Percentiles rank a stretch among this genome's conserved stretches.
Evolutionary conservation across 2,113 vertebrate genomes (phyloP).

Genomic region (Labrus mixtus): DNA sequence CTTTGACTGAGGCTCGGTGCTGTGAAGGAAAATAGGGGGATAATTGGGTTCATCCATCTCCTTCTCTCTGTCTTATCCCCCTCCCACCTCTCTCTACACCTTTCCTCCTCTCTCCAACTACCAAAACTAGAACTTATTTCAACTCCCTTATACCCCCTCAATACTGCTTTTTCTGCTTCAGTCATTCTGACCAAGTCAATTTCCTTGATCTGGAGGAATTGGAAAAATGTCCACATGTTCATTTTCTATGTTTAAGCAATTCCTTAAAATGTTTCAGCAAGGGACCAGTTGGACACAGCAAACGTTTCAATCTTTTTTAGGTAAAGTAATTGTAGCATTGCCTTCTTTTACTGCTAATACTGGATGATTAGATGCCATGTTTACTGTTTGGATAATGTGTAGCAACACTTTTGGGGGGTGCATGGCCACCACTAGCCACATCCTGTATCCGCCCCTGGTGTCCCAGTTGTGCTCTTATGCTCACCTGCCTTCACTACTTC

Average conservation of each 20-base stretch:
- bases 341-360: too few relatives aligned
- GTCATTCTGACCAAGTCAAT: not conserved
- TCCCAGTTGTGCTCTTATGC: too few relatives aligned
- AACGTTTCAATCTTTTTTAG: too few relatives aligned
- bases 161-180: not conserved
- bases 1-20: conserved; percentile 60
- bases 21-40: conserved; percentile 70
- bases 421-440: too few relatives aligned
- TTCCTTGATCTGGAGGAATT: not conserved
- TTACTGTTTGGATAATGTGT: too few relatives aligned
- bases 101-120: conserved; percentile 1
- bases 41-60: conserved; percentile 85
- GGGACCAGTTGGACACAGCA: too few relatives aligned
- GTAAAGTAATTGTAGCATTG: too few relatives aligned
- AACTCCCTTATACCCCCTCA: conserved; percentile 12
- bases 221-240: not conserved
- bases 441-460: too few relatives aligned
- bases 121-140: conserved; percentile 19
- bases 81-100: conserved; percentile 1
- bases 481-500: too few relatives aligned
- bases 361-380: too few relatives aligned
- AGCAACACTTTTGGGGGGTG: too few relatives aligned
- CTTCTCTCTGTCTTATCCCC: conserved; percentile 16
- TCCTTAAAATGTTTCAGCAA: too few relatives aligned
- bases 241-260: not conserved